phyloP scores from a whole-genome alignment of 2,888 invertebrate genomes.

The Endotricha flammealis region DNA sequence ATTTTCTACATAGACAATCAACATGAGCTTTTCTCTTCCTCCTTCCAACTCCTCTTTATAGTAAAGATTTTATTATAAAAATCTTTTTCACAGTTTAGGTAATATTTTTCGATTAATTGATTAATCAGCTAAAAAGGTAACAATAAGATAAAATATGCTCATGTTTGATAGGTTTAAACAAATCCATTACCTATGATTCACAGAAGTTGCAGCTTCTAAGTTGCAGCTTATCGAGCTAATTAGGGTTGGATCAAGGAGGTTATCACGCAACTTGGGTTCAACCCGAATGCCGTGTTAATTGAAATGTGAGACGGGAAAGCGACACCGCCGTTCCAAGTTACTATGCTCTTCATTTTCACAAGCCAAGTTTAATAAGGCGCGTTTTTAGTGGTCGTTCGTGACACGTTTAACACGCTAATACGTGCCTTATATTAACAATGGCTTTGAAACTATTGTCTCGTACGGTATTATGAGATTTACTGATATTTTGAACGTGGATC shows the following conservation, averaged over 20 bases:
- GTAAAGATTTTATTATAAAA: no score
- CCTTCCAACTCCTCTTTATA: no score
- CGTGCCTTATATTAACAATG: background rate
- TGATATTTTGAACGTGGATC: no score
- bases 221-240: constrained; percentile 5
- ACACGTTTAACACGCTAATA: constrained; percentile 2
- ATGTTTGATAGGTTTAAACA: no score
- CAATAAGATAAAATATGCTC: no score
- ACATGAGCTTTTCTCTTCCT: no score
- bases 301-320: constrained; percentile 1
- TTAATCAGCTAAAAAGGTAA: no score
- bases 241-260: constrained; percentile 2
- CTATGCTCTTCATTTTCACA: background rate
- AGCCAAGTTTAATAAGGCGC: constrained; percentile 1
- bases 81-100: no score
- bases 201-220: no score
- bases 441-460: background rate
- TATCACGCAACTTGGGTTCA: constrained; percentile 6
- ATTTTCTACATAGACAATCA: no score
- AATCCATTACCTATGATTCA: no score
- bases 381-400: constrained; percentile 1
- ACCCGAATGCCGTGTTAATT: constrained; percentile 4
- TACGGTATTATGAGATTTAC: background rate
- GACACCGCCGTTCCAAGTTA: background rate
- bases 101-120: no score